Conservation (phyloP, 2,888 invertebrate species). For the Eristalis tenax region DNA sequence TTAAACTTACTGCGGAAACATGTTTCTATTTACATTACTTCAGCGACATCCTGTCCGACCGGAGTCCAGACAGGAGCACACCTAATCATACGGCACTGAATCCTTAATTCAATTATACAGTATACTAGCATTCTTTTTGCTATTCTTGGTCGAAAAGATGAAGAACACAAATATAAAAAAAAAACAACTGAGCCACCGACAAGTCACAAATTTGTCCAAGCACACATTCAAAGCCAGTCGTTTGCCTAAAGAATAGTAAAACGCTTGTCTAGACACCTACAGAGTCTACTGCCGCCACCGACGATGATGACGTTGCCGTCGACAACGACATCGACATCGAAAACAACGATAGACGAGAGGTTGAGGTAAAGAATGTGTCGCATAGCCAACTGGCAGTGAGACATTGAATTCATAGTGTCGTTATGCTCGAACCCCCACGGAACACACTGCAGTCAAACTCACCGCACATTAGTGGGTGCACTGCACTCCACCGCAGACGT, state of each 20-base stretch:
- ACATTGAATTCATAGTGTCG: slow-evolving; percentile 57
- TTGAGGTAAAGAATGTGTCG: slow-evolving; percentile 44
- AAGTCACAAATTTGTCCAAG: slow-evolving; percentile 16
- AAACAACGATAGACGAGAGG: neutral
- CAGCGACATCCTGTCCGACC: neutral
- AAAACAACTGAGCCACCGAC: neutral
- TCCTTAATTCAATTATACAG: slow-evolving; percentile 28
- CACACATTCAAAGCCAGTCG: slow-evolving; percentile 8
- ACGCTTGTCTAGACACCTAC: slow-evolving; percentile 65
- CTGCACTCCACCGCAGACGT: slow-evolving; percentile 49
- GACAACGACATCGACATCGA: neutral
- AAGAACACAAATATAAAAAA: neutral
- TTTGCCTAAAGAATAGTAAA: slow-evolving; percentile 51
- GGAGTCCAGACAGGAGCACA: neutral
- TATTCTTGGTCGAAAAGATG: slow-evolving; percentile 6
- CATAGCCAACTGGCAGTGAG: slow-evolving; percentile 26
- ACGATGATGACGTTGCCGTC: slow-evolving; percentile 14
- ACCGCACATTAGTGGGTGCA: slow-evolving; percentile 68
- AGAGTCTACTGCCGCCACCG: slow-evolving; percentile 27
- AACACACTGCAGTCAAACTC: slow-evolving; percentile 40
- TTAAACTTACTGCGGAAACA: neutral
- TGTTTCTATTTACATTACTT: neutral
- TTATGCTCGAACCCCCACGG: slow-evolving; percentile 27
- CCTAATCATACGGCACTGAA: neutral
- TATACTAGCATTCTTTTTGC: slow-evolving; percentile 21